These are phyloP conservation scores for Suricata suricatta DNA, from an alignment of 2,113 vertebrate species.

Conservation along the genomic window DNA sequence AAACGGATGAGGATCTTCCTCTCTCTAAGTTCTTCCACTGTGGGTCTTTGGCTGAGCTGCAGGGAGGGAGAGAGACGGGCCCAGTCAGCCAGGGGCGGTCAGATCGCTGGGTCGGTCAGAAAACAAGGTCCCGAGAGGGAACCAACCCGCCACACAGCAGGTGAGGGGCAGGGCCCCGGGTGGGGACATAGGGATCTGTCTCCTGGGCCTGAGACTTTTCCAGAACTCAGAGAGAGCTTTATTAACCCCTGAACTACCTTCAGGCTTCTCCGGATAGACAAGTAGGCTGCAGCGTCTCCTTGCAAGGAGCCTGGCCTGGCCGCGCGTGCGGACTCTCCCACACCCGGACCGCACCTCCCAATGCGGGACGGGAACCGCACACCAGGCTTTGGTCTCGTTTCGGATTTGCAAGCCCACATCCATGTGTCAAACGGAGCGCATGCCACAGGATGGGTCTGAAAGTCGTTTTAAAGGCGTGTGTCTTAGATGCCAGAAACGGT, in stretches of 20 bases:
- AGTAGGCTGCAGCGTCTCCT: background rate
- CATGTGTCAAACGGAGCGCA: background rate
- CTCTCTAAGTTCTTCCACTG: slow-evolving; percentile 96
- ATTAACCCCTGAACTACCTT: rapidly evolving
- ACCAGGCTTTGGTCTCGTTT: background rate
- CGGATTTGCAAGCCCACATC: background rate
- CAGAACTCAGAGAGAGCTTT: background rate
- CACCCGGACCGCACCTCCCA: background rate
- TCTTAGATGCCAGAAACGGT: background rate
- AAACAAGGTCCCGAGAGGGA: background rate
- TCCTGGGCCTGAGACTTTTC: background rate
- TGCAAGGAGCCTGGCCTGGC: background rate
- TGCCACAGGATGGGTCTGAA: background rate
- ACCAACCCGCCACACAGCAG: rapidly evolving
- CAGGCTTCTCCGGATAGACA: rapidly evolving
- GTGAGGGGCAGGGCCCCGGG: rapidly evolving
- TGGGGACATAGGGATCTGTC: background rate
- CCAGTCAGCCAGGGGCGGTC: background rate
- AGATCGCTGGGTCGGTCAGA: background rate
- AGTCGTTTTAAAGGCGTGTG: background rate
- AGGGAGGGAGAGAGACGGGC: background rate
- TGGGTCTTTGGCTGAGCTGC: slow-evolving; percentile 98
- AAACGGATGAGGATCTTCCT: slow-evolving; percentile 98
- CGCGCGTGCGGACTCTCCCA: background rate
- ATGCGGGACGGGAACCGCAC: background rate